Evolutionary conservation across 2,113 vertebrate species (phyloP), one percentile per base, ranked within the genome.

Genomic region (Chloropsis cyanopogon): DNA sequence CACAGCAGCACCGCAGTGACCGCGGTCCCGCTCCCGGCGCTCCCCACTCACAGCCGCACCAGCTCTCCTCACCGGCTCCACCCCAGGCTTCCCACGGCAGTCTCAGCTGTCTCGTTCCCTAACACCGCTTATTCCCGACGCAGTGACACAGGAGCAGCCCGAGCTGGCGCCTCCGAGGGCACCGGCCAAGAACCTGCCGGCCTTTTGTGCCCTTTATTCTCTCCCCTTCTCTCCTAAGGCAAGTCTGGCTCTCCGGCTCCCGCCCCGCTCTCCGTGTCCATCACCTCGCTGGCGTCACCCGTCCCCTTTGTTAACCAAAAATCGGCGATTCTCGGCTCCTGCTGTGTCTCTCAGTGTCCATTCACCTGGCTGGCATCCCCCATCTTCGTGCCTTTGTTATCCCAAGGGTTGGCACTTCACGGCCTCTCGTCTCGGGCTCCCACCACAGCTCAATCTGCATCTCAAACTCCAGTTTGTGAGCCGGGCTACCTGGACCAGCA

Each of bases 121-220:
- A 44, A 8, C 33, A 4, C 12, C 52, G 0, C 20, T 59, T 29
- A 3, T 39, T 46, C 33, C n/a, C 9, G 3, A 44, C 5, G 0
- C 69, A 12, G 28, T 17, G 46, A 21, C 53, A 14, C 52, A 1
- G 53, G 39, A 25, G 24, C 46, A 66, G 77, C 23, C 37, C 28
- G 33, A 33, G 18, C 44, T 11, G 66, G 8, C 13, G 9, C 23
- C 33, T 24, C 15, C 6, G 14, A 46, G 18, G 18, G 12, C 8
- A 21, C 19, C 33, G 21, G 2, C 37, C 33, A 4, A 28, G 60
- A 22, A 44, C 5, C 3, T 3, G 13, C 11, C 14, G 6, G 5
- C 1, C 3, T 73, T 65, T 59, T 14, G 29, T 2, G 14, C 11
- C 24, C 46, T 29, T 29, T 10, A 14, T 25, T 17, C n/a, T 21